These are phyloP conservation scores for Rhinogobio ventralis DNA, from an alignment of 2,797 vertebrate genomes.

Conservation along the genomic window DNA sequence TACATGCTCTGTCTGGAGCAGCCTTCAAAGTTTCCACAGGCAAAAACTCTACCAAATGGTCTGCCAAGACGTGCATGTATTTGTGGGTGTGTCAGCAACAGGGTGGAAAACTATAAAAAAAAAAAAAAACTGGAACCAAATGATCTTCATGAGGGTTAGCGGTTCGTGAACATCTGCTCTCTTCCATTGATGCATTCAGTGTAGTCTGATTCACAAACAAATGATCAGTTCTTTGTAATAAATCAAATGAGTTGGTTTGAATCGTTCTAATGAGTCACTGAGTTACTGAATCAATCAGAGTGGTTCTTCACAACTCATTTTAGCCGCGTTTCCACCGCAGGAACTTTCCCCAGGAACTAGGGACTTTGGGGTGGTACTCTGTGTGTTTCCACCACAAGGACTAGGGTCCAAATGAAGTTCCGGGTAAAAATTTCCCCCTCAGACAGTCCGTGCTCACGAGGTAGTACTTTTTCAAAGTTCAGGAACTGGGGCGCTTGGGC, in stretches of 20 bases:
- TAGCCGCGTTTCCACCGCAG: too few relatives aligned
- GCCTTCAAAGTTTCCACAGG: slow-evolving; percentile 54
- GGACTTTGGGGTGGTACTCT: too few relatives aligned
- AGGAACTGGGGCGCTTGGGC: too few relatives aligned
- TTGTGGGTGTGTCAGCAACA: slow-evolving; percentile 31
- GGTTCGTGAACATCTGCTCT: slow-evolving; percentile 9
- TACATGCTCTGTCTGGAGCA: slow-evolving; percentile 22
- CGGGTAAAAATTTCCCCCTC: too few relatives aligned
- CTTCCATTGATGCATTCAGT: background rate
- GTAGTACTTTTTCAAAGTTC: too few relatives aligned
- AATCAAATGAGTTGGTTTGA: background rate
- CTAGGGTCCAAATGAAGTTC: too few relatives aligned
- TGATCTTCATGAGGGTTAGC: slow-evolving; percentile 10
- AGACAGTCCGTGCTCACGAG: too few relatives aligned
- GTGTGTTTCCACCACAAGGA: too few relatives aligned
- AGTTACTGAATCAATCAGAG: background rate
- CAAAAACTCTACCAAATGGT: slow-evolving; percentile 22
- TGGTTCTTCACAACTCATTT: background rate
- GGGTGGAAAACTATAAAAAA: slow-evolving; percentile 3
- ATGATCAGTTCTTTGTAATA: background rate
- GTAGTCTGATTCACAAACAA: slow-evolving; percentile 8
- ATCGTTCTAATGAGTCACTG: background rate
- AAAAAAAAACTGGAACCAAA: slow-evolving; percentile 1
- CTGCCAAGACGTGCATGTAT: slow-evolving; percentile 25
- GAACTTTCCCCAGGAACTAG: too few relatives aligned